phyloP scores from a whole-genome alignment of 2,113 vertebrate species.

The Hyperopisus bebe region DNA sequence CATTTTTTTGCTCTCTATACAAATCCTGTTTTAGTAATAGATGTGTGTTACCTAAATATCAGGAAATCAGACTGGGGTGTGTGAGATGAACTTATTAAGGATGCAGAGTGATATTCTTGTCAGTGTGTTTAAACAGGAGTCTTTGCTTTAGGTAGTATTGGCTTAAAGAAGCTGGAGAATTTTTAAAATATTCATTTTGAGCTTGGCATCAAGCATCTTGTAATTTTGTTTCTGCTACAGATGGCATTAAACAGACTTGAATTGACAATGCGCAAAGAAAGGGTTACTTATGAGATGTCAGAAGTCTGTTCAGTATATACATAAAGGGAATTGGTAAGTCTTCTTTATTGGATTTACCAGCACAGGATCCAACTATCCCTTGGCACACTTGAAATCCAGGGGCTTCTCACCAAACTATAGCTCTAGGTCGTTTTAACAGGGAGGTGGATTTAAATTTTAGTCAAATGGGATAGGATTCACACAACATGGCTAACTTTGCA shows the following conservation, averaged over 20 bases:
- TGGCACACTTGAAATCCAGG: neutral
- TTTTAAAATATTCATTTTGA: neutral
- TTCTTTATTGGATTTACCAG: neutral
- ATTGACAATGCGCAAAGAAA: neutral
- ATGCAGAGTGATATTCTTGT: conserved; percentile 35
- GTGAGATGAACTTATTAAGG: conserved; percentile 33
- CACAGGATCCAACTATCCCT: neutral
- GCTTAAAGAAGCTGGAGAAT: conserved; percentile 12
- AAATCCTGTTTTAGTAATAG: conserved; percentile 55
- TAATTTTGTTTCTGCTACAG: conserved; percentile 1
- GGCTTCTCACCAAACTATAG: neutral
- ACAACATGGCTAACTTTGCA: neutral
- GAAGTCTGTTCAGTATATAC: neutral
- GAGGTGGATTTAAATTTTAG: neutral
- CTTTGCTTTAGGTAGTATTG: neutral
- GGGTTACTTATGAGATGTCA: neutral
- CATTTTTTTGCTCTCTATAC: conserved; percentile 44
- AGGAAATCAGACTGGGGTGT: conserved; percentile 35
- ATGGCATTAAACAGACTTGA: conserved; percentile 5
- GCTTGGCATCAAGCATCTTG: neutral
- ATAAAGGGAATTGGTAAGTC: conserved; percentile 14
- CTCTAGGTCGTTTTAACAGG: neutral
- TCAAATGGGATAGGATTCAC: neutral
- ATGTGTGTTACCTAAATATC: conserved; percentile 43
- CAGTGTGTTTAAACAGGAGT: conserved; percentile 30